A percentile compares a stretch with the other conserved stretches of the same genome.
phyloP scores from a whole-genome alignment of 2,888 invertebrate genomes.

The Notodonta dromedarius region DNA sequence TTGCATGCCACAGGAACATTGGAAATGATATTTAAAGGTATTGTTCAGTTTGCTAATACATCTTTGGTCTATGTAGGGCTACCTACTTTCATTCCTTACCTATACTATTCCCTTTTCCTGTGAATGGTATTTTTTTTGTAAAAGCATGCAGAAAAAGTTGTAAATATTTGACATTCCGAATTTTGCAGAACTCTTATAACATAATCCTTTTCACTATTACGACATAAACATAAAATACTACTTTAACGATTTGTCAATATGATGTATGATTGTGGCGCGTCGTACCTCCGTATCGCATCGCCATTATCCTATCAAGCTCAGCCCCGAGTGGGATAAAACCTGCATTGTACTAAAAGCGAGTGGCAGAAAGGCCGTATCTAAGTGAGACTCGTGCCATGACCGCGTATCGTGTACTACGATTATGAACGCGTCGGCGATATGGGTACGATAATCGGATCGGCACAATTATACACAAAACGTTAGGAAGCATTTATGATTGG shows the following conservation, averaged over 20 bases:
- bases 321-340: too few relatives aligned
- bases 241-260: not conserved
- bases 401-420: not conserved
- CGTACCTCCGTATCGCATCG: not conserved
- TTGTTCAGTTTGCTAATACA: constrained; percentile 75
- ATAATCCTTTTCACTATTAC: too few relatives aligned
- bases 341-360: too few relatives aligned
- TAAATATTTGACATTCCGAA: not conserved
- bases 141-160: not conserved
- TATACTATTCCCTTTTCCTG: constrained; percentile 4
- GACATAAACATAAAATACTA: not conserved
- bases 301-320: too few relatives aligned
- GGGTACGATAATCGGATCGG: not conserved
- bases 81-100: constrained; percentile 20
- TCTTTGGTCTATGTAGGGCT: constrained; percentile 31
- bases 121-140: not conserved
- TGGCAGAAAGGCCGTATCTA: too few relatives aligned
- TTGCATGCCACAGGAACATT: constrained; percentile 87
- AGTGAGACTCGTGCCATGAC: not conserved
- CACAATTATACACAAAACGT: not conserved
- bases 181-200: too few relatives aligned
- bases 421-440: too few relatives aligned
- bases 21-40: constrained; percentile 88
- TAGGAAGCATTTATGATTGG: not conserved
- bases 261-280: not conserved